Conservation (phyloP, 2,113 vertebrate genomes). For the Sorex araneus region DNA sequence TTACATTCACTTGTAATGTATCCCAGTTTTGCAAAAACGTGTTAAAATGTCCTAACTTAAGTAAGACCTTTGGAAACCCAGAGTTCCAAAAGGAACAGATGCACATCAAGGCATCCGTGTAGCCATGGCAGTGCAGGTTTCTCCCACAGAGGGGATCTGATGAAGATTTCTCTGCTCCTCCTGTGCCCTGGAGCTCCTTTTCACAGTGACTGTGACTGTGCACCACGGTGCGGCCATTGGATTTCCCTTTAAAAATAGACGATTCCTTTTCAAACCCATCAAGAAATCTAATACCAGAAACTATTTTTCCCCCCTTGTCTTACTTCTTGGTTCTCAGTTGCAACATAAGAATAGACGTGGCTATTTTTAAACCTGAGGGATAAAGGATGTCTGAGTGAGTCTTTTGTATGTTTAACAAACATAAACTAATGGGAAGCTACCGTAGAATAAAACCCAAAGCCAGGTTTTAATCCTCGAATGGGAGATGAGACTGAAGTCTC, state of each 20-base stretch:
- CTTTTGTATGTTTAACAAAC: conserved; percentile 52
- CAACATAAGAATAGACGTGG: conserved; percentile 56
- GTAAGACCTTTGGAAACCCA: conserved; percentile 66
- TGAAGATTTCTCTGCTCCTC: conserved; percentile 68
- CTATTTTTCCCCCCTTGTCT: background rate
- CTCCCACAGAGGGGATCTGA: conserved; percentile 31
- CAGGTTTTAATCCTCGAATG: conserved; percentile 14
- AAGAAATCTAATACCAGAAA: conserved; percentile 75
- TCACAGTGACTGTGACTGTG: conserved; percentile 56
- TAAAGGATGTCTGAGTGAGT: conserved; percentile 24
- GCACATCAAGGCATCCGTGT: conserved; percentile 51
- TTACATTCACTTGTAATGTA: background rate
- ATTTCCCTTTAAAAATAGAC: conserved; percentile 69
- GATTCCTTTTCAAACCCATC: conserved; percentile 64
- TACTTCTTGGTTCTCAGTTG: conserved; percentile 78
- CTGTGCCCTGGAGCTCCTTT: conserved; percentile 70
- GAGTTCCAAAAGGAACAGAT: conserved; percentile 57
- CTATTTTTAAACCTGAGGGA: conserved; percentile 71
- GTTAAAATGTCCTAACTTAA: conserved; percentile 9
- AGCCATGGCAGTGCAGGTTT: conserved; percentile 23
- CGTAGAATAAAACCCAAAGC: background rate
- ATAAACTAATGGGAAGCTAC: conserved; percentile 31
- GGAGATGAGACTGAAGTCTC: background rate
- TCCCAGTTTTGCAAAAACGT: conserved; percentile 5
- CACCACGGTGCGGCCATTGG: conserved; percentile 28